Evolutionary conservation across 2,888 invertebrate species (phyloP), one percentile per base, ranked within the genome.

Genomic region (Epiblema foenella): DNA sequence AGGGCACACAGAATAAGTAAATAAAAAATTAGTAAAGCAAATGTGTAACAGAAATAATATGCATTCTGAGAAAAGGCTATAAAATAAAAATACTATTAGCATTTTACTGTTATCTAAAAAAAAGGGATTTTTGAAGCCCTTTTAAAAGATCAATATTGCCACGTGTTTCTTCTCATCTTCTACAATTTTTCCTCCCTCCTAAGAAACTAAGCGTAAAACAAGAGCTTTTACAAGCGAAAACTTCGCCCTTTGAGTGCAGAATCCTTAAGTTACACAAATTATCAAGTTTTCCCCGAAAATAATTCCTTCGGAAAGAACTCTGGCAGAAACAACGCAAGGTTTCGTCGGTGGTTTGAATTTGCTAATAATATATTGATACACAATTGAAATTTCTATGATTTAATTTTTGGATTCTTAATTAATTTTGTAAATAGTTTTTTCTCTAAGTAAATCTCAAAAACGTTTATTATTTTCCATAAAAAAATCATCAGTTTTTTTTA

Each of bases 251-350:
- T 70, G 66, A 66, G 39, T 51, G 56, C 42, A 60, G 39, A 73
- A 58, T 17, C 33, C 62, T 54, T 65, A 75, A 74, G 64, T 73
- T 72, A 63, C 39, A 62, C 72, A 73, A 69, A 71, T 69, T 69
- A 69, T 63, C 59, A 68, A 73, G 59, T 72, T 72, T n/a, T 72
- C 54, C 33, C 20, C 54, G 64, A 70, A 73, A 70, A 74, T 66
- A 68, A 58, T 62, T 68, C 64, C 52, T 52, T 66, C 57, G 51
- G 33, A 67, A 59, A 73, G 68, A 64, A 62, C 33, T 57, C 46
- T n/a, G 46, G 33, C 59, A 42, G 37, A 33, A 18, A 46, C 20
- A 49, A 49, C 49, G 10, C 54, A 54, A 39, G 37, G 70, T 56
- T 49, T 4, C 17, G n/a, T 52, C n/a, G 33, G 46, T 18, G 18